phyloP scores from a whole-genome alignment of 2,113 vertebrate species.

The Merops nubicus region DNA sequence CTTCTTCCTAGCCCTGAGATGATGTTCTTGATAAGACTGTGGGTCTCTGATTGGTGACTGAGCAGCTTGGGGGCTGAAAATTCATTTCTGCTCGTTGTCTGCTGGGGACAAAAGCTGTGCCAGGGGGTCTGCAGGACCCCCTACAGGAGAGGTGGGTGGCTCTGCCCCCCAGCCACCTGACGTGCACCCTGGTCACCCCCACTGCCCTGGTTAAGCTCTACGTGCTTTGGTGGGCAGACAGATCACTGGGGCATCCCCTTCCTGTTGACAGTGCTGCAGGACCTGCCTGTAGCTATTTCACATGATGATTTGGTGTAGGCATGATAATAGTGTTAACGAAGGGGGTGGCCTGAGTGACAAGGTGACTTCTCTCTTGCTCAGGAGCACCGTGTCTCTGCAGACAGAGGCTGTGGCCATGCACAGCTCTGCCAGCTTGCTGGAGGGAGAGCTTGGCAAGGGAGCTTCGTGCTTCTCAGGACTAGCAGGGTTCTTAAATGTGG shows the following conservation, averaged over 20 bases:
- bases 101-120: neutral
- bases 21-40: accelerated
- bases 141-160: too few relatives aligned
- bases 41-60: accelerated
- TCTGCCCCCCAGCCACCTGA: neutral
- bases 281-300: neutral
- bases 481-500: neutral
- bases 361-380: neutral
- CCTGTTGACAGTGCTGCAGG: neutral
- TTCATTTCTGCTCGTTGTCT: neutral
- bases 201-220: neutral
- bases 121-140: accelerated
- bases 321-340: neutral
- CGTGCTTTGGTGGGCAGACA: accelerated
- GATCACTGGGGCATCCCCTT: neutral
- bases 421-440: neutral
- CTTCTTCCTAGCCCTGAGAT: neutral
- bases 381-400: neutral
- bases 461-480: neutral
- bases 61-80: neutral
- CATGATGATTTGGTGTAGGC: neutral
- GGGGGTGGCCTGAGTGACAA: neutral
- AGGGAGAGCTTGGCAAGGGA: neutral
- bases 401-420: neutral
- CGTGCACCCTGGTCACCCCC: accelerated